phyloP scores from a whole-genome alignment of 2,888 invertebrate genomes.

The Griposia aprilina region DNA sequence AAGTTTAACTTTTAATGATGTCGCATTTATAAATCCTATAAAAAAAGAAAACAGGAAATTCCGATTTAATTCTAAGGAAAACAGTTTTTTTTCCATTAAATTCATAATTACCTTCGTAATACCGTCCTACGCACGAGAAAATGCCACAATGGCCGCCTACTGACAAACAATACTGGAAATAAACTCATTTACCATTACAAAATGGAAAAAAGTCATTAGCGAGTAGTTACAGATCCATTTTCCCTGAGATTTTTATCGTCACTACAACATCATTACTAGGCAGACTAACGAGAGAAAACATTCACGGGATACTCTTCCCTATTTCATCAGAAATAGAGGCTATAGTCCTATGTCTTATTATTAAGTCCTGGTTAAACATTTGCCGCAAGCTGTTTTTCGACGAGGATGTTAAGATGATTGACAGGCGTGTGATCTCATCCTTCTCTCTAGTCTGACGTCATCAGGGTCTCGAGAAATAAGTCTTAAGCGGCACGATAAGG shows the following conservation, averaged over 20 bases:
- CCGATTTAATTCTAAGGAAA: background rate
- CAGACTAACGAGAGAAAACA: slow-evolving; percentile 15
- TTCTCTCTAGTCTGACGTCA: slow-evolving; percentile 30
- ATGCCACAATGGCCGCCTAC: slow-evolving; percentile 10
- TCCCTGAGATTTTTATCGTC: slow-evolving; percentile 50
- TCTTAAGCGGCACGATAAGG: slow-evolving; percentile 30
- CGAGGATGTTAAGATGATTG: slow-evolving; percentile 47
- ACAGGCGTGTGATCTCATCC: slow-evolving; percentile 48
- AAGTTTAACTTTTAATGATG: background rate
- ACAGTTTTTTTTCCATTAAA: background rate
- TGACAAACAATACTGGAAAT: slow-evolving; percentile 20
- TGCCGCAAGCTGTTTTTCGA: slow-evolving; percentile 27
- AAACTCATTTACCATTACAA: slow-evolving; percentile 28
- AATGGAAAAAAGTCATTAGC: slow-evolving; percentile 48
- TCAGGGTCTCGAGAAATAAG: slow-evolving; percentile 21
- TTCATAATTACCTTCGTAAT: background rate
- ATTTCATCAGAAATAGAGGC: rapidly evolving
- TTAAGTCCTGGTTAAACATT: slow-evolving; percentile 6
- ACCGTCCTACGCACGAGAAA: slow-evolving; percentile 6
- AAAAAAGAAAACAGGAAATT: background rate
- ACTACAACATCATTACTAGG: slow-evolving; percentile 51
- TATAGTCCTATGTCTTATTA: slow-evolving; percentile 1
- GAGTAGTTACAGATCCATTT: slow-evolving; percentile 48
- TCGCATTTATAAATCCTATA: background rate
- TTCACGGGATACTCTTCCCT: slow-evolving; percentile 31